Evolutionary conservation across 2,113 vertebrate genomes (phyloP).

Genomic region (Hypocryptadius cinnamomeus): DNA sequence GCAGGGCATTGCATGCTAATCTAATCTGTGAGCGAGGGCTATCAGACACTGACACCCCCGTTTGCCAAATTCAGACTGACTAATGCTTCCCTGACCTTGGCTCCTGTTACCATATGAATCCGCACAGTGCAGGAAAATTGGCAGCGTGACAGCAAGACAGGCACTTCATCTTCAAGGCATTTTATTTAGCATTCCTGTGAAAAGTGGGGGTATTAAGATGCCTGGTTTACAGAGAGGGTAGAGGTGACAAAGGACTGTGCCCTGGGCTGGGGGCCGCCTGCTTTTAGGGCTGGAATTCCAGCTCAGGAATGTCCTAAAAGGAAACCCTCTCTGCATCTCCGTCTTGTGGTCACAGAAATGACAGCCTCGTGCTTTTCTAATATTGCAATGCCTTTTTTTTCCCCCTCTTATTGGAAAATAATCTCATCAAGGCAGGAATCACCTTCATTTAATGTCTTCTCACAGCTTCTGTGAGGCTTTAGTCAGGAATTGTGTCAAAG

Average conservation of each 20-base stretch:
- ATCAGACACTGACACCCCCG: not conserved
- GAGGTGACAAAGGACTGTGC: constrained; percentile 34
- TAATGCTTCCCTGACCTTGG: constrained; percentile 51
- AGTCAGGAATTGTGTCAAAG: not conserved
- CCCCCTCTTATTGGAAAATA: not conserved
- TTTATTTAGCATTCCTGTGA: constrained; percentile 38
- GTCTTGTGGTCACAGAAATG: not conserved
- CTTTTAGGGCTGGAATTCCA: constrained; percentile 25
- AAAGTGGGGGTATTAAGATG: not conserved
- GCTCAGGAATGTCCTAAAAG: constrained; percentile 22
- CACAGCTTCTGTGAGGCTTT: not conserved
- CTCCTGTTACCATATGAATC: constrained; percentile 12
- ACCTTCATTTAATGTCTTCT: constrained; percentile 18
- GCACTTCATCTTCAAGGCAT: constrained; percentile 43
- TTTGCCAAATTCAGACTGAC: constrained; percentile 29
- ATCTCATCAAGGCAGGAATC: constrained; percentile 4
- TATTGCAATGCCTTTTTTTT: not conserved
- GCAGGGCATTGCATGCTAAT: constrained; percentile 6
- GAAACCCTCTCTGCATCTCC: not conserved
- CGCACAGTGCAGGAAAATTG: not conserved
- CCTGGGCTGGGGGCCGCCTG: not conserved
- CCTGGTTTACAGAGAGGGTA: not conserved
- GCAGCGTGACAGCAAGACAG: constrained; percentile 1
- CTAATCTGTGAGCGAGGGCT: not conserved
- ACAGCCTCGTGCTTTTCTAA: not conserved